Evolutionary conservation across 2,797 vertebrate genomes (phyloP), one percentile per base, ranked within the genome.

Genomic region (Melanogrammus aeglefinus): DNA sequence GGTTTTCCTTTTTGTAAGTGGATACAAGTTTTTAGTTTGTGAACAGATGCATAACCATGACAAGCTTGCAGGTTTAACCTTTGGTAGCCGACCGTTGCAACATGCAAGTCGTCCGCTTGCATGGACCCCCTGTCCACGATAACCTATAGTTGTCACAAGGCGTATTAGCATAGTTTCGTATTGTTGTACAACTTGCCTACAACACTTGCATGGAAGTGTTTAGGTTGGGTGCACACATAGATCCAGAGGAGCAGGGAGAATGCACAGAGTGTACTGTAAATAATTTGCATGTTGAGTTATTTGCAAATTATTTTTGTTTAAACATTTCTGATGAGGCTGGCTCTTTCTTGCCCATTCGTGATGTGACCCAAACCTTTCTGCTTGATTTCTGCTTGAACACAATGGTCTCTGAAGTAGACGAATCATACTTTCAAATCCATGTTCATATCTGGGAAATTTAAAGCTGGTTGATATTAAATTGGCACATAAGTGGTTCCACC

Each of bases 1-100:
- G 24, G 63, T 69, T 69, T 69, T 69, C 63, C 63, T 27, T 69
- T 27, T 12, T 69, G 63, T 27, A 69, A 69, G 63, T 69, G 63
- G 63, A 69, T 69, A 18, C 38, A 74, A 24, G 38, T 39, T 24
- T 44, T 74, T 38, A n/a, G 73, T 27, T 74, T 44, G n/a, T 74
- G 73, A 74, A 44, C 38, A 39, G n/a, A 36, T 44, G 73, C n/a
- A 39, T 41, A 24, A 38, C 35, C 36, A 74, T 24, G 10, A 31
- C 74, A 75, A 47, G 41, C 41, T 6, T 5, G 41, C 41, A 75
- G 39, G 74, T 75, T 75, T 41, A 75, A 41, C 24, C 41, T 47
- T 75, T 27, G 29, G 74, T 47, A 7, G 69, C 74, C 6, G 35
- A 33, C 31, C 63, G 75, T 33, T 21, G 3, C 12, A 63, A 12